Evolutionary conservation across 2,113 vertebrate species (phyloP).

Genomic region (Lampris megalopsis): DNA sequence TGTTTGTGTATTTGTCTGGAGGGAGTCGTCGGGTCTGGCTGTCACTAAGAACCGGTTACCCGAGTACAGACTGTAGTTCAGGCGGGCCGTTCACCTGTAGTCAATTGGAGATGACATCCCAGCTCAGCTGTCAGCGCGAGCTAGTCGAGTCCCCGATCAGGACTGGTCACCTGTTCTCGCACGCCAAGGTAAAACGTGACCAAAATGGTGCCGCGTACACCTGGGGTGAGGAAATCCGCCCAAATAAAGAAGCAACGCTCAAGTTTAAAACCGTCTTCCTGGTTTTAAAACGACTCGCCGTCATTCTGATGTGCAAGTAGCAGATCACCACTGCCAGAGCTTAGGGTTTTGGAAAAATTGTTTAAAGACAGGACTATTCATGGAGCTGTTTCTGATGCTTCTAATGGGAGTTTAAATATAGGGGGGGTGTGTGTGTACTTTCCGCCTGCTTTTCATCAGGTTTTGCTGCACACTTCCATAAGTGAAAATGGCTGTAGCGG

Average conservation of each 20-base stretch:
- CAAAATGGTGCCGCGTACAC: conserved; percentile 26
- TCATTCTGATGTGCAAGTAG: neutral
- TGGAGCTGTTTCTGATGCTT: no score
- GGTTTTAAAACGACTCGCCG: neutral
- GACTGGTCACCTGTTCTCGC: conserved; percentile 29
- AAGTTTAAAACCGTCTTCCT: neutral
- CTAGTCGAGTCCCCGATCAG: conserved; percentile 22
- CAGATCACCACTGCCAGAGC: neutral
- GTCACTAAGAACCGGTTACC: conserved; percentile 61
- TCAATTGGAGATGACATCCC: neutral
- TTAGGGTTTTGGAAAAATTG: neutral
- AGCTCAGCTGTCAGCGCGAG: conserved; percentile 25
- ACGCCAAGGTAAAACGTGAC: neutral
- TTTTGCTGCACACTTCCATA: neutral
- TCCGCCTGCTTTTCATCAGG: conserved; percentile 10
- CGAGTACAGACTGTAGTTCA: conserved; percentile 14
- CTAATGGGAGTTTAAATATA: neutral
- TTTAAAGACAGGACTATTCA: neutral
- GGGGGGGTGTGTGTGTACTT: neutral
- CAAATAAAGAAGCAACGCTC: neutral
- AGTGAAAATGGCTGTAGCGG: conserved; percentile 45
- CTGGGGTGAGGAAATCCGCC: conserved; percentile 28
- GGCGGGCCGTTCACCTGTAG: conserved; percentile 25
- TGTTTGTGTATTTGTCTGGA: conserved; percentile 22
- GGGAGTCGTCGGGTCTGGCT: conserved; percentile 33